Evolutionary conservation across 2,113 vertebrate species (phyloP).

Genomic region (Tupaia tana): DNA sequence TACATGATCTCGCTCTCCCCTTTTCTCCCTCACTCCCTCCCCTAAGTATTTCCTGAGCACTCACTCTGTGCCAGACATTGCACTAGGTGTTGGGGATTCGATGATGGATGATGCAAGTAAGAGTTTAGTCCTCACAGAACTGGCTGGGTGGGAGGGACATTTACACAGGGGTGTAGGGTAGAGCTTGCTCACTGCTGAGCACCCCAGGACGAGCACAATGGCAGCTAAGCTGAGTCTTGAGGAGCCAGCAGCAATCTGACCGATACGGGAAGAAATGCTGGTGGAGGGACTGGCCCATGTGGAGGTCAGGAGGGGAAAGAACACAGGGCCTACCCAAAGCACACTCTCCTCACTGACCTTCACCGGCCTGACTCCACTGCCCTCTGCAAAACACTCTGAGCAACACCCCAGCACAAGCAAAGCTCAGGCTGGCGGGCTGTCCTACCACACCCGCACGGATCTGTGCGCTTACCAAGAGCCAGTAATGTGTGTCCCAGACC

Average conservation of each 20-base stretch:
- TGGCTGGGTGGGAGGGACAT: background rate
- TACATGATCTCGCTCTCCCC: background rate
- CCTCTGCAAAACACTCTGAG: background rate
- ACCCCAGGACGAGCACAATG: background rate
- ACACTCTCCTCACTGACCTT: background rate
- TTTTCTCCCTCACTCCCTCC: background rate
- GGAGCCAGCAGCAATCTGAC: background rate
- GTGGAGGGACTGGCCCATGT: background rate
- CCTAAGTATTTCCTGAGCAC: background rate
- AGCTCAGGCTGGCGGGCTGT: no score
- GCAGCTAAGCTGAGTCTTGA: background rate
- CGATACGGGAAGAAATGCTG: background rate
- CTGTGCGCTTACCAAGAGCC: background rate
- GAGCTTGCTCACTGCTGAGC: background rate
- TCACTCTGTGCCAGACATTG: background rate
- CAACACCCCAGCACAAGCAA: background rate
- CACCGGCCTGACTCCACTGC: background rate
- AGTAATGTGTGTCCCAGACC: no score
- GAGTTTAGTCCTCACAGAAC: background rate
- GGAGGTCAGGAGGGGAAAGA: background rate
- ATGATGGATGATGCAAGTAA: background rate
- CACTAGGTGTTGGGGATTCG: background rate
- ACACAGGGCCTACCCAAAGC: background rate
- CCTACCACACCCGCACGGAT: fast-evolving
- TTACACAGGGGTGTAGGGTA: background rate